A percentile compares a stretch with the other conserved stretches of the same genome.
Conservation (phyloP, 2,888 invertebrate genomes). For the Pogonocherus hispidulus region DNA sequence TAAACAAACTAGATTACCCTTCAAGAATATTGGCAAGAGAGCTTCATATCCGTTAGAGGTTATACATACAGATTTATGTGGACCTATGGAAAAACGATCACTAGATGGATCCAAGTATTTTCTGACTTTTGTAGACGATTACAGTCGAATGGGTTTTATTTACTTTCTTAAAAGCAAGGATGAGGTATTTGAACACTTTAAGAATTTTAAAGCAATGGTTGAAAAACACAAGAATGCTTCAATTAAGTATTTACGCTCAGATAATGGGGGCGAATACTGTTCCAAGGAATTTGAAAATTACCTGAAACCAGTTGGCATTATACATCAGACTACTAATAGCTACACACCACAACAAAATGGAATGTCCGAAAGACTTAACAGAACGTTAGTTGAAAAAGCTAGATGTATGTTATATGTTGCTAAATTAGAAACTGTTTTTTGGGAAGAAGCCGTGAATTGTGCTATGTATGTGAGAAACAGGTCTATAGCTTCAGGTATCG, state of each 20-base stretch:
- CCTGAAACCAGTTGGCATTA: constrained; percentile 52
- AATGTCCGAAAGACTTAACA: constrained; percentile 47
- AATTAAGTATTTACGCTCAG: constrained; percentile 54
- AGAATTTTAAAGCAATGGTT: constrained; percentile 35
- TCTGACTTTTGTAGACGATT: constrained; percentile 60
- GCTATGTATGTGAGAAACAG: constrained; percentile 47
- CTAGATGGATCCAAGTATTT: constrained; percentile 54
- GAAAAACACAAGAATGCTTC: constrained; percentile 54
- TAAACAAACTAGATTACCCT: constrained; percentile 39
- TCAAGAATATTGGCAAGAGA: constrained; percentile 42
- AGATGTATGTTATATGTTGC: constrained; percentile 46
- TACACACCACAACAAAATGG: constrained; percentile 58
- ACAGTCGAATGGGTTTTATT: background rate
- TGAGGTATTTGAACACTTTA: constrained; percentile 41
- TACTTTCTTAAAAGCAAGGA: constrained; percentile 30
- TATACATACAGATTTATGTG: constrained; percentile 50
- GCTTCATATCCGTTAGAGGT: constrained; percentile 37
- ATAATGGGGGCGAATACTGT: constrained; percentile 50
- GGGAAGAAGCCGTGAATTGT: constrained; percentile 47
- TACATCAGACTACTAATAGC: constrained; percentile 50
- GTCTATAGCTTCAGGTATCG: constrained; percentile 9
- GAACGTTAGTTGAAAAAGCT: constrained; percentile 52
- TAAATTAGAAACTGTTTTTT: constrained; percentile 41
- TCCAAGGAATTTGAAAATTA: constrained; percentile 45
- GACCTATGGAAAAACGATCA: constrained; percentile 50